These are phyloP conservation scores for Leptura quadrifasciata DNA, from an alignment of 2,888 invertebrate genomes.

Conservation along the genomic window DNA sequence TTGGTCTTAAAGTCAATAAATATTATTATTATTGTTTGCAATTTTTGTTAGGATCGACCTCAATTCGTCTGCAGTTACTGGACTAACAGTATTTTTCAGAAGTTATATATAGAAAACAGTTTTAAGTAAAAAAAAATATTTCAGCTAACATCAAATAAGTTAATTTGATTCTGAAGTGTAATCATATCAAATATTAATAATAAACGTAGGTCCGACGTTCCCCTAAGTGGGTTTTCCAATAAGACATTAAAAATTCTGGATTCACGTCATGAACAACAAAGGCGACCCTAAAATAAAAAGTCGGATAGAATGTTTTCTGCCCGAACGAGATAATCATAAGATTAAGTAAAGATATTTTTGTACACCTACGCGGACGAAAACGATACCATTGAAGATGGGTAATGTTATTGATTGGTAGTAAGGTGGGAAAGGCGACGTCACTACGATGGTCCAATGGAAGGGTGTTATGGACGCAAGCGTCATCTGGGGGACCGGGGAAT, in stretches of 20 bases:
- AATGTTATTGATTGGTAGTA: conserved; percentile 47
- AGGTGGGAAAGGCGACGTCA: conserved; percentile 44
- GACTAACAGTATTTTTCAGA: too few relatives aligned
- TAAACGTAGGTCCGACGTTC: background rate
- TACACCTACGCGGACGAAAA: conserved; percentile 38
- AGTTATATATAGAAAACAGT: too few relatives aligned
- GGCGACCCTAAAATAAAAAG: conserved; percentile 4
- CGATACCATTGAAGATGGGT: conserved; percentile 50
- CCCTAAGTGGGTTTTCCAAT: background rate
- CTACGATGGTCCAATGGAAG: conserved; percentile 31
- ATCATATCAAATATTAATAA: background rate
- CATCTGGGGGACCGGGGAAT: conserved; percentile 60
- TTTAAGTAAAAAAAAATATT: too few relatives aligned
- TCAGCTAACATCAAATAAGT: too few relatives aligned
- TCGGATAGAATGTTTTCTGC: conserved; percentile 16
- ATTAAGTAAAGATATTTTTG: conserved; percentile 24
- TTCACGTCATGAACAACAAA: background rate
- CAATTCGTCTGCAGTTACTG: too few relatives aligned
- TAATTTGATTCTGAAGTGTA: too few relatives aligned
- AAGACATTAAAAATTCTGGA: conserved; percentile 1
- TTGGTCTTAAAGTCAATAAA: too few relatives aligned
- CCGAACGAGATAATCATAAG: conserved; percentile 24
- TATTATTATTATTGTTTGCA: too few relatives aligned
- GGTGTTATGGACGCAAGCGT: conserved; percentile 50
- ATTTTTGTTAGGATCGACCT: too few relatives aligned